Base-by-base conservation (phyloP, 23 tunicate genomes). In the Oikopleura albicans region DNA sequence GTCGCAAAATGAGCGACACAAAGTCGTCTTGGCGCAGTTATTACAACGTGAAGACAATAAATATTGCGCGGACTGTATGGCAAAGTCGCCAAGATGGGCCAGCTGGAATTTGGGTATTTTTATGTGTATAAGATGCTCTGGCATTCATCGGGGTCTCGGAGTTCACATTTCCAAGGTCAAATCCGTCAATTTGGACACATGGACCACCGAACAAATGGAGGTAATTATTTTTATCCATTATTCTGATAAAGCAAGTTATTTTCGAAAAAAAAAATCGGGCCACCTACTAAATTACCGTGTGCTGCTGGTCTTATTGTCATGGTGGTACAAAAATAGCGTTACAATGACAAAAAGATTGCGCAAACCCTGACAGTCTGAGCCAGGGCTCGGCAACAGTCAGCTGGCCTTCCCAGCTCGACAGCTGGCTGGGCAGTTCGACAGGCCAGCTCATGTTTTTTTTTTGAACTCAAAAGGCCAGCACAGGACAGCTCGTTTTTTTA, bases 121-220 rank as follows among this genome's bases (percentile, higher is more conserved):
- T 38, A 40, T 95, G 29, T 95, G 99, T 59, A 95, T 95, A 12
- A 40, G 99, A 76, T 95, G 99, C 83, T 95, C 99, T 38, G 99
- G 99, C 1, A 86, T 95, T 66, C 99, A 95, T 71, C 66, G 99
- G 41, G 86, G 97, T 40, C 57, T 95, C 39, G 99, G 99, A 36
- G 99, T 95, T 83, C 99, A 95, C 49, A 95, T 95, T 22, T 95
- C 99, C 1, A 88, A 76, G 75, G 99, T 95, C 38, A 95, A 95
- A 57, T 95, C 99, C 0, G 90, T 95, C 38, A 95, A 88, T 75
- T 84, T 95, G n/a, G 99, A 95, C 85, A 90, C 92, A 41, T 95
- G 99, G 99, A 95, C 91, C 0, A 66, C 57, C 1, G 96, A 95
- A 33, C 99, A 95, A 84, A 86, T 95, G 56, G 41, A 87, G 76